Percentiles rank a stretch among this genome's conserved stretches.
phyloP scores from a whole-genome alignment of 2,797 vertebrate species.

The Todus mexicanus region DNA sequence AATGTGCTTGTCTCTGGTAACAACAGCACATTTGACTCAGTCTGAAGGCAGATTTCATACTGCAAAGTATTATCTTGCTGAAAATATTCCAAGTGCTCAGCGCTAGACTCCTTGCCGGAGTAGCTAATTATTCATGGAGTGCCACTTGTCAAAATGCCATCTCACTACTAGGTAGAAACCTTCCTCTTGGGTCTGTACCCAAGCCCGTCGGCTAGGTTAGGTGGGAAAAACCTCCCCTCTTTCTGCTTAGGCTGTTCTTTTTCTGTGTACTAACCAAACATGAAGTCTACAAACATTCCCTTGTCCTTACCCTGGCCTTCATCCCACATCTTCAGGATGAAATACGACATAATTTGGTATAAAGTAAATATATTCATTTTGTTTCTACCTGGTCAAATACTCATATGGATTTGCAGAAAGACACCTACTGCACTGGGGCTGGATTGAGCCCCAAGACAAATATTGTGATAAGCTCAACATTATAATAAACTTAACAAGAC shows the following conservation, averaged over 20 bases:
- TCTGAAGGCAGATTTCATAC: neutral
- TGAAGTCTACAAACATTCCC: neutral
- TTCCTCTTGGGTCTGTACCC: neutral
- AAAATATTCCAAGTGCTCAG: constrained; percentile 1
- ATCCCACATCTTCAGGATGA: neutral
- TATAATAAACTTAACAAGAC: neutral
- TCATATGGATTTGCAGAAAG: neutral
- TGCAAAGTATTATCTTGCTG: neutral
- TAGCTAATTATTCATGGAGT: neutral
- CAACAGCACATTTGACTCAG: neutral
- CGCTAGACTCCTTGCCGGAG: neutral
- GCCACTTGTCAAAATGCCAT: constrained; percentile 15
- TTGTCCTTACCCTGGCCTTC: neutral
- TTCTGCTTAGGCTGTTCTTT: neutral
- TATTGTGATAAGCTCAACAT: neutral
- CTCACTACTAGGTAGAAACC: neutral
- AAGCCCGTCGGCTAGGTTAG: neutral
- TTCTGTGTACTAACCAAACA: neutral
- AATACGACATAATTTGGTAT: neutral
- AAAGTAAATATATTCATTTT: neutral
- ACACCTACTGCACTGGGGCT: neutral
- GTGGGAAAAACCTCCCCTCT: neutral
- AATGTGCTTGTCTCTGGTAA: neutral
- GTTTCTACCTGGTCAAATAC: neutral
- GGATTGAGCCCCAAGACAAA: neutral